These are phyloP conservation scores for Phymatocera aterrima DNA, from an alignment of 2,888 invertebrate genomes.

Conservation along the genomic window DNA sequence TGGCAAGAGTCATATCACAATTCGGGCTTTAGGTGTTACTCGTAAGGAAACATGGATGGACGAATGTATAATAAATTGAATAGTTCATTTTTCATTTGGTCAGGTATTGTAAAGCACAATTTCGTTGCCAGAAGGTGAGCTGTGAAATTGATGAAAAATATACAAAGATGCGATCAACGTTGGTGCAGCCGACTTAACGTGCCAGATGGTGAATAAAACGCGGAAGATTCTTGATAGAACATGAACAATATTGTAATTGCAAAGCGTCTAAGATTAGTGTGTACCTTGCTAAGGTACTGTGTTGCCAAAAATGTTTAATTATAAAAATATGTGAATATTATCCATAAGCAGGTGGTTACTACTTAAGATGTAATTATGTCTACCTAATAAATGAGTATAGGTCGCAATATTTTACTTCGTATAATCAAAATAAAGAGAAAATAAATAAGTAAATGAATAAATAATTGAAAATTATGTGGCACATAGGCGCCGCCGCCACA, in stretches of 20 bases:
- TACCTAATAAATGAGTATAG: conserved; percentile 40
- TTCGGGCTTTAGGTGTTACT: conserved; percentile 25
- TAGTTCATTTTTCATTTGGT: background rate
- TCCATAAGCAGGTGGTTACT: conserved; percentile 28
- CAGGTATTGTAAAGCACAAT: background rate
- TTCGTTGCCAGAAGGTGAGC: background rate
- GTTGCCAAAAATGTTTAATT: conserved; percentile 45
- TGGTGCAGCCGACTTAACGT: background rate
- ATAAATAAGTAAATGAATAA: conserved; percentile 20
- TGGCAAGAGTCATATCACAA: conserved; percentile 12
- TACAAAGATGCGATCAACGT: background rate
- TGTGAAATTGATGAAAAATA: background rate
- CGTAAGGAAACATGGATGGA: background rate
- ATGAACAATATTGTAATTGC: conserved; percentile 27
- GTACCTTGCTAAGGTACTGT: conserved; percentile 25
- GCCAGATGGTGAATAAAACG: conserved; percentile 20
- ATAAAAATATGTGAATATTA: conserved; percentile 35
- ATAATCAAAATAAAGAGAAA: conserved; percentile 15
- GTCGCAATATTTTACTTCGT: conserved; percentile 40
- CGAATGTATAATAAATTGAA: background rate
- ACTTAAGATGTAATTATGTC: conserved; percentile 43
- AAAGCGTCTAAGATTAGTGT: conserved; percentile 40
- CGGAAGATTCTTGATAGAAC: background rate
- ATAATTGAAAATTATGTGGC: conserved; percentile 32
- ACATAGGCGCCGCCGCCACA: conserved; percentile 40